Base-by-base conservation (phyloP, 2,888 invertebrate species). In the Pseudococcus viburni region DNA sequence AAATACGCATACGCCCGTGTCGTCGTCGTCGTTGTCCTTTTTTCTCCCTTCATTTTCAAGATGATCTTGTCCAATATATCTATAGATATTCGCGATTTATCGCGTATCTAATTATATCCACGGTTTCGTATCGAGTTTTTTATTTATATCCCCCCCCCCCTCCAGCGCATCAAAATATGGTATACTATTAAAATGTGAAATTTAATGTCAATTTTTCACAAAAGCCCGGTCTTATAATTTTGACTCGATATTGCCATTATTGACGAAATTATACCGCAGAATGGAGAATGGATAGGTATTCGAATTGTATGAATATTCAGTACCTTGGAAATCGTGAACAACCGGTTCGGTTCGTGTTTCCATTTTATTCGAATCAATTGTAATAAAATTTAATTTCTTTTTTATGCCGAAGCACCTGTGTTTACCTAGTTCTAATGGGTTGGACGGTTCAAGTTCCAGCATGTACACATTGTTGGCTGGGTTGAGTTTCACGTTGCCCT, bases 361-460 rank as follows among this genome's bases (percentile, higher is more conserved):
- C 17, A 17, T 73, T 73, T 33, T 73, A 73, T 73, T 73, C 15
- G 6, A 73, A 73, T 68, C 68, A 73, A 73, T 73, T 73, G 73
- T 73, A 73, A 73, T 73, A 73, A 73, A 73, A 73, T 73, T 33
- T 73, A 73, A 73, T 73, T 73, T 73, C 73, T 73, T 73, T 73
- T 73, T 73, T 73, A 73, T 64, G 15, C 17, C 73, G 15, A 73
- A 73, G 33, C 73, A 39, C 73, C 73, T 73, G 73, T 33, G n/a
- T 73, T 73, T 73, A 73, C 8, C 9, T 33, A 73, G 73, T 73
- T 73, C 17, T 73, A 73, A 73, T 73, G 73, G 26, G 15, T 73
- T 73, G 7, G 12, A 73, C 15, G 73, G 15, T 73, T 33, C 33
- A 33, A 33, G n/a, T 73, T 33, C 4, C 33, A 9, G n/a, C 22